Conservation (phyloP, 2,113 vertebrate species). For the Neodontobutis hainanensis region DNA sequence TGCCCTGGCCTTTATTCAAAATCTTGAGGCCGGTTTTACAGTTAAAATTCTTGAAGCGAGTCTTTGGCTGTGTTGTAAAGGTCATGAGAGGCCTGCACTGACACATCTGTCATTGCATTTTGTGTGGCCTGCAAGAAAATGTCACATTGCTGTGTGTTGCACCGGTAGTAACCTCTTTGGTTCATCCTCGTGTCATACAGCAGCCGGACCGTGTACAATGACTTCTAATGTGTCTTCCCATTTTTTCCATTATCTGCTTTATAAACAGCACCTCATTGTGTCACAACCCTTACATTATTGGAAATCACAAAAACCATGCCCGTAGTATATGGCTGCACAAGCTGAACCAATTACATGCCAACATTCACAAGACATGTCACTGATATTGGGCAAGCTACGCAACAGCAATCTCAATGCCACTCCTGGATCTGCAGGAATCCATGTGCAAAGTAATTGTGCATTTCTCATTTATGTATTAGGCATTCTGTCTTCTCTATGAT, state of each 20-base stretch:
- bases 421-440: conserved; percentile 51
- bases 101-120: conserved; percentile 48
- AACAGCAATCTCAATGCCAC: conserved; percentile 50
- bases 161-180: conserved; percentile 58
- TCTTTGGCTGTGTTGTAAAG: conserved; percentile 54
- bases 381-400: conserved; percentile 35
- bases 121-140: conserved; percentile 68
- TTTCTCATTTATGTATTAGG: conserved; percentile 68
- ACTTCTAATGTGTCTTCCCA: conserved; percentile 27
- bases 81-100: conserved; percentile 48
- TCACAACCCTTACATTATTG: conserved; percentile 45
- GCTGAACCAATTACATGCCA: conserved; percentile 70
- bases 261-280: conserved; percentile 28
- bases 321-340: conserved; percentile 33
- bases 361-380: conserved; percentile 67
- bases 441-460: conserved; percentile 70
- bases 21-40: conserved; percentile 26
- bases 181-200: conserved; percentile 65
- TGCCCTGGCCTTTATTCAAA: conserved; percentile 45
- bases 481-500: conserved; percentile 65
- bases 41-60: conserved; percentile 44
- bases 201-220: conserved; percentile 66
- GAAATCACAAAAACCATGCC: conserved; percentile 32
- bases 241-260: conserved; percentile 33
- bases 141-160: conserved; percentile 56